phyloP scores from a whole-genome alignment of 2,888 invertebrate species.

The Bombylius discolor region DNA sequence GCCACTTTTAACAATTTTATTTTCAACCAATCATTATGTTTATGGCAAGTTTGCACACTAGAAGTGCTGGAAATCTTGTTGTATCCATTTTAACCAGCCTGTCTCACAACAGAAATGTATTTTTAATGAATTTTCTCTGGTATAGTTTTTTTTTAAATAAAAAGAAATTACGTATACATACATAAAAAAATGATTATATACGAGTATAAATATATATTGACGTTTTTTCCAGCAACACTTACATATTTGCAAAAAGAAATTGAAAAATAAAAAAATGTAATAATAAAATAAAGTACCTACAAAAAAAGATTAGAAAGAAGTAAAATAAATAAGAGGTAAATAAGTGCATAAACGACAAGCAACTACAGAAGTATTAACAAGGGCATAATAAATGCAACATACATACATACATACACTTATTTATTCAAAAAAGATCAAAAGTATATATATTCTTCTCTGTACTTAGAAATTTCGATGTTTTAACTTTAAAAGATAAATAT shows the following conservation, averaged over 20 bases:
- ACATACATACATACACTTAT: no score
- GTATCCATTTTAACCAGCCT: conserved; percentile 3
- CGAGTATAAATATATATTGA: background rate
- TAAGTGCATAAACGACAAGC: background rate
- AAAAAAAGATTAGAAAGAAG: no score
- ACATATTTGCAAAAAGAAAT: no score
- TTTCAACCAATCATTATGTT: conserved; percentile 6
- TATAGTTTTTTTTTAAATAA: conserved; percentile 1
- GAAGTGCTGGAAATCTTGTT: conserved; percentile 9
- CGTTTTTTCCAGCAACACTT: no score
- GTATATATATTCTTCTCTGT: no score
- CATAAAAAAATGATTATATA: background rate
- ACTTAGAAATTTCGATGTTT: no score
- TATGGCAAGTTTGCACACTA: background rate
- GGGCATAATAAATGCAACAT: background rate
- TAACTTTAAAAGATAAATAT: no score
- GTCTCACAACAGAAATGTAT: conserved; percentile 5
- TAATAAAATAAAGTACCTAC: no score
- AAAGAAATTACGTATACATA: background rate
- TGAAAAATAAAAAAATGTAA: no score
- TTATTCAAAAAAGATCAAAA: no score
- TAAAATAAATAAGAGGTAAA: background rate
- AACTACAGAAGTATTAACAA: background rate
- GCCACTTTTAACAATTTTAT: conserved; percentile 5
- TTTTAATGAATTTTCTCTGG: conserved; percentile 7